phyloP scores from a whole-genome alignment of 2,797 vertebrate genomes.

The Artibeus jamaicensis region DNA sequence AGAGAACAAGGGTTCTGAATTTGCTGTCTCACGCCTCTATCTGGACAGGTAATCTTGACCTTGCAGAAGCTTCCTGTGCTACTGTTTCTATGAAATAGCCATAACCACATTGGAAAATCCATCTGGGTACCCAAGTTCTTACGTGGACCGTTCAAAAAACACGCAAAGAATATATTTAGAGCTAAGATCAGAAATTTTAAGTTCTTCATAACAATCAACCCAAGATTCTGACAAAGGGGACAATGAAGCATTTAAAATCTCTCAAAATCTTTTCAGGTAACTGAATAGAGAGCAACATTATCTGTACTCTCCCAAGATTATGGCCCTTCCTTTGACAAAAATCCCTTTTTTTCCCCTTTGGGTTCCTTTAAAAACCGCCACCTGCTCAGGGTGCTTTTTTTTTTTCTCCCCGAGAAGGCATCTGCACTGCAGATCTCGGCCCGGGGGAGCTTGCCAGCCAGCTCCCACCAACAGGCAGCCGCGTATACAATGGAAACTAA shows the following conservation, averaged over 20 bases:
- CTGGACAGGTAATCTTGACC: slow-evolving; percentile 5
- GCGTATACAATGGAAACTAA: slow-evolving; percentile 61
- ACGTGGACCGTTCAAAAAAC: not conserved
- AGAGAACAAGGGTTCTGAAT: slow-evolving; percentile 43
- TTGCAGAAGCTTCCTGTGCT: slow-evolving; percentile 38
- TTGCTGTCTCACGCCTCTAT: slow-evolving; percentile 70
- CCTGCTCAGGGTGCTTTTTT: slow-evolving; percentile 55
- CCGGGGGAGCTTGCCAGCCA: slow-evolving; percentile 35
- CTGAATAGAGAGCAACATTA: not conserved
- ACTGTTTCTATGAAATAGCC: not conserved
- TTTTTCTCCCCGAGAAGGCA: slow-evolving; percentile 14
- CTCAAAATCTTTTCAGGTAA: not conserved
- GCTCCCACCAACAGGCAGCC: slow-evolving; percentile 48
- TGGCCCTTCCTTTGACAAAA: not conserved
- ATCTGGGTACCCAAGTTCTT: not conserved
- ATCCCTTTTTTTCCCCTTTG: not conserved
- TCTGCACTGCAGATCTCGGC: slow-evolving; percentile 78
- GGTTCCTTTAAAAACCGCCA: slow-evolving; percentile 67
- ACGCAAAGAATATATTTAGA: not conserved
- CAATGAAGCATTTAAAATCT: not conserved
- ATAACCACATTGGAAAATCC: not conserved
- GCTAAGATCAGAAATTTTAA: not conserved
- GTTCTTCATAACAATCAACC: not conserved
- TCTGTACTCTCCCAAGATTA: not conserved
- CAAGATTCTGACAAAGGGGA: not conserved